Percentiles rank a stretch among this genome's conserved stretches.
Conservation (phyloP, 1,140 invertebrate genomes). For the Cryptotermes secundus region DNA sequence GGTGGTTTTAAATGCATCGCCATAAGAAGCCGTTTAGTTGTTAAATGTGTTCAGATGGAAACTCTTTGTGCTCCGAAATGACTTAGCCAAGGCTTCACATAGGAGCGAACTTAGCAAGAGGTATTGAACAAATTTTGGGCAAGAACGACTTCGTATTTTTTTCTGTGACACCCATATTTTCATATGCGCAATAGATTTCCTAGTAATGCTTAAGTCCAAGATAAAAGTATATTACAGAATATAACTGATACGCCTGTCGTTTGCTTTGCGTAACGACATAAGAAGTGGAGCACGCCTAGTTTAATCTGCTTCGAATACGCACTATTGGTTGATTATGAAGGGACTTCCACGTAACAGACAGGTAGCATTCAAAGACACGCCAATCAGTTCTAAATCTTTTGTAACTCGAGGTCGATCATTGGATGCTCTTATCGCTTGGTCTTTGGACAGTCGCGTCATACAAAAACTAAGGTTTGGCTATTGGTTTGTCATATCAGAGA, state of each 20-base stretch:
- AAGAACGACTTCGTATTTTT: too few relatives aligned
- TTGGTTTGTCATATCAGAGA: not conserved
- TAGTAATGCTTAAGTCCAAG: not conserved
- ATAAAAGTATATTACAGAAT: too few relatives aligned
- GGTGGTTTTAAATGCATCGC: too few relatives aligned
- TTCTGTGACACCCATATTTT: not conserved
- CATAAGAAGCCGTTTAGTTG: too few relatives aligned
- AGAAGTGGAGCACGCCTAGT: not conserved
- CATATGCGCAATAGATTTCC: not conserved
- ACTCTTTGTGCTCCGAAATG: too few relatives aligned
- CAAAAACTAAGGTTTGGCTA: not conserved
- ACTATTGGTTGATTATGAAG: not conserved
- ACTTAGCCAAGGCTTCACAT: too few relatives aligned
- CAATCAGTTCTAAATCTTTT: not conserved
- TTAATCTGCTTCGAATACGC: not conserved
- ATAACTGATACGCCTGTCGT: too few relatives aligned
- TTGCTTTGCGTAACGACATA: not conserved
- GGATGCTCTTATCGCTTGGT: not conserved
- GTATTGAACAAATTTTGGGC: too few relatives aligned
- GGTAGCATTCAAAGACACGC: not conserved
- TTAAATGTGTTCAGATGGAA: too few relatives aligned
- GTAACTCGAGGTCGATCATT: not conserved
- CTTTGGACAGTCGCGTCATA: not conserved
- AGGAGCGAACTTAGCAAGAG: too few relatives aligned
- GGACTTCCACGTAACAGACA: not conserved